Percentiles rank a stretch among this genome's conserved stretches.
These are phyloP conservation scores for Camelus bactrianus DNA, from an alignment of 2,113 vertebrate genomes.

Conservation along the genomic window DNA sequence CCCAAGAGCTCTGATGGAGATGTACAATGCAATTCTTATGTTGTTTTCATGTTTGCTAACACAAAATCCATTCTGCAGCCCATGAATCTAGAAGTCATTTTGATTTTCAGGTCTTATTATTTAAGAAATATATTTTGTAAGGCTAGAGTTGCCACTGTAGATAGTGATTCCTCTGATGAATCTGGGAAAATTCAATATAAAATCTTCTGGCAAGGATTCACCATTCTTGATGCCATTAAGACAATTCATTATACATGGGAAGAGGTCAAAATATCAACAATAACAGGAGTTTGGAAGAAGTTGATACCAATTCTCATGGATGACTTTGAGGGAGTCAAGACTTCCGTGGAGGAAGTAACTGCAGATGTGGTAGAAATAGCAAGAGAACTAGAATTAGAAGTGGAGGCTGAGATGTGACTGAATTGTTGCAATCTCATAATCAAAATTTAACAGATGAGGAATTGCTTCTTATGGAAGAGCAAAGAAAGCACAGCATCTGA, in stretches of 20 bases:
- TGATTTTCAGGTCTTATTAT: not conserved
- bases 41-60: not conserved
- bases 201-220: not conserved
- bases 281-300: not conserved
- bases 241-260: not conserved
- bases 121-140: not conserved
- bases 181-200: not conserved
- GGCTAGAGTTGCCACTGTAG: not conserved
- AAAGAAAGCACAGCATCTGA: too few relatives aligned
- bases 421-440: not conserved
- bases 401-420: not conserved
- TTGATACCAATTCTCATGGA: not conserved
- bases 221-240: not conserved
- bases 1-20: not conserved
- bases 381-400: not conserved
- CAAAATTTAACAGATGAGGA: not conserved
- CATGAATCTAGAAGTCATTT: not conserved
- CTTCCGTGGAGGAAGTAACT: not conserved
- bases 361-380: not conserved
- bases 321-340: not conserved
- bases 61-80: not conserved
- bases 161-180: not conserved
- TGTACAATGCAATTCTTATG: not conserved
- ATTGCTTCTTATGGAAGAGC: too few relatives aligned
- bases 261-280: not conserved